Evolutionary conservation across 2,113 vertebrate species (phyloP).

Genomic region (Grantiella picta): DNA sequence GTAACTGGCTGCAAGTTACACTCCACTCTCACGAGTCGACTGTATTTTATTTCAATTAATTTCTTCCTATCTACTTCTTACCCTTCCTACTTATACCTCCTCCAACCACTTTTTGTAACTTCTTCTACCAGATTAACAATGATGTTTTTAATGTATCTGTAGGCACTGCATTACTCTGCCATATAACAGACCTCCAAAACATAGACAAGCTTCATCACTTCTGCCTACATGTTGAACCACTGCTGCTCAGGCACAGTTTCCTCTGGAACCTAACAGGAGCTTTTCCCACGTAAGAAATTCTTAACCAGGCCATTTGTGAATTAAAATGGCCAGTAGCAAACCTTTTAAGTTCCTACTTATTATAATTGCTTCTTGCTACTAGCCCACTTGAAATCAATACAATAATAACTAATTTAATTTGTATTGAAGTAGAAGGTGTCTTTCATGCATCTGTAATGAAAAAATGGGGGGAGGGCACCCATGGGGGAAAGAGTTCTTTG

Average conservation of each 20-base stretch:
- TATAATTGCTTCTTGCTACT: neutral
- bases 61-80: neutral
- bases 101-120: neutral
- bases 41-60: neutral
- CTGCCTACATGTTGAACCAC: neutral
- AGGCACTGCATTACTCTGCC: neutral
- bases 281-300: neutral
- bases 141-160: neutral
- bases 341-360: neutral
- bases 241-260: neutral
- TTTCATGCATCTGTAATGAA: neutral
- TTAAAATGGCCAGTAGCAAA: neutral
- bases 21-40: neutral
- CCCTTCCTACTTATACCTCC: neutral
- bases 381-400: neutral
- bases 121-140: neutral
- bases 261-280: neutral
- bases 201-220: neutral
- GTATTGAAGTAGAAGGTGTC: neutral
- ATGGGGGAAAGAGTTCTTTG: neutral
- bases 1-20: neutral
- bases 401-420: neutral
- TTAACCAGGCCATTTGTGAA: neutral
- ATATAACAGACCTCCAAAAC: neutral
- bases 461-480: neutral